Evolutionary conservation across 2,797 vertebrate species (phyloP), one percentile per base, ranked within the genome.

Genomic region (Petrocephalus schoutedeni): DNA sequence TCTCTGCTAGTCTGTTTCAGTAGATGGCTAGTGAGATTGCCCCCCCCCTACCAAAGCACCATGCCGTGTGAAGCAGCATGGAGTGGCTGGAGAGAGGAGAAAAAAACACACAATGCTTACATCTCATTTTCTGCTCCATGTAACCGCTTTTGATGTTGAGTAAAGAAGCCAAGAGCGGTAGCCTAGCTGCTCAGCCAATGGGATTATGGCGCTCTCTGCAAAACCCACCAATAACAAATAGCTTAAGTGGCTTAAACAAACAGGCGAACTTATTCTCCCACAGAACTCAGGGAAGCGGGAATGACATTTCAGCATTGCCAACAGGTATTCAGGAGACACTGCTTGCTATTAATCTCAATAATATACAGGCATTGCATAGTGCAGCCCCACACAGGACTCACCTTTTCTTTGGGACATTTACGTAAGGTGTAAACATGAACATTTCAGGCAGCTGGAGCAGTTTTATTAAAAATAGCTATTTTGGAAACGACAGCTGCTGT

Each of bases 71-170:
- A 71, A 74, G 32, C 14, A 28, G 23, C 28, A 12, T 32, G 64
- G 74, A 80, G 32, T 2, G 41, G 19, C 74, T 41, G 41, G 74
- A 6, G 36, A 19, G 74, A 80, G 67, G 32, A 74, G n/a, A 28
- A 64, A 12, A 71, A 74, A 36, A 85, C 19, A 19, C n/a, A 56
- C 54, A 36, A 36, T 12, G 12, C 87, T 88, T 88, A 83, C 77
- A 88, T 51, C 36, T 53, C 56, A 83, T 59, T 51, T 88, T 16
- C 58, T 84, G 41, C 80, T 88, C 19, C 80, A n/a, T 61, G 23
- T 28, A 21, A 28, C 87, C 16, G n/a, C 71, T 74, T 87, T 87
- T 87, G 53, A 87, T 58, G 67, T 45, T 8, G 54, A 80, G 36
- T 28, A 36, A 67, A 45, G 23, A 32, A 77, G 53, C 53, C 67